These are phyloP conservation scores for Urosaurus nigricauda DNA, from an alignment of 2,797 vertebrate species.

Conservation along the genomic window DNA sequence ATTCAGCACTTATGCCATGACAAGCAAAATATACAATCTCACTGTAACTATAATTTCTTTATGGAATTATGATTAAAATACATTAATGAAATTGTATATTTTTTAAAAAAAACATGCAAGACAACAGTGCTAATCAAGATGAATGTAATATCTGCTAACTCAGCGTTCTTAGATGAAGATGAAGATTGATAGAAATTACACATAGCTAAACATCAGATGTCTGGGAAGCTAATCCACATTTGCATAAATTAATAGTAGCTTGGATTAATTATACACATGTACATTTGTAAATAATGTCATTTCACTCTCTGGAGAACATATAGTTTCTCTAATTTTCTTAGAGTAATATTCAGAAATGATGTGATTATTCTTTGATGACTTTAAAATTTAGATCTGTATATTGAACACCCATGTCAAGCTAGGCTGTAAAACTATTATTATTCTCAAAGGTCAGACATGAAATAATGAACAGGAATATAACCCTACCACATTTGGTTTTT, in stretches of 20 bases:
- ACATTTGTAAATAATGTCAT: slow-evolving; percentile 57
- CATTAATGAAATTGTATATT: background rate
- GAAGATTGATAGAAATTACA: slow-evolving; percentile 21
- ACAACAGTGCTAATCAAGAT: slow-evolving; percentile 30
- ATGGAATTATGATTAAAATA: background rate
- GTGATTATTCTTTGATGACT: slow-evolving; percentile 23
- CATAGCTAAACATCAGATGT: slow-evolving; percentile 47
- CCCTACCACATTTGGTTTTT: background rate
- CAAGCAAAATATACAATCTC: slow-evolving; percentile 3
- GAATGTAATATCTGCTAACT: slow-evolving; percentile 47
- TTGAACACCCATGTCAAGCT: slow-evolving; percentile 25
- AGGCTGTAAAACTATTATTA: slow-evolving; percentile 24
- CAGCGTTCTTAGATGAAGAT: slow-evolving; percentile 33
- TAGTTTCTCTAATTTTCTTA: slow-evolving; percentile 43
- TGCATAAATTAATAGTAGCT: slow-evolving; percentile 47
- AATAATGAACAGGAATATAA: background rate
- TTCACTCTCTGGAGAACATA: slow-evolving; percentile 40
- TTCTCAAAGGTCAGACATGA: background rate
- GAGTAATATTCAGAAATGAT: slow-evolving; percentile 22
- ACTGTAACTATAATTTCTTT: background rate
- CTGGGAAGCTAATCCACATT: slow-evolving; percentile 55
- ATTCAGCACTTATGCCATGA: background rate
- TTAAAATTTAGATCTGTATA: slow-evolving; percentile 32
- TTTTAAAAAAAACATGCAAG: background rate
- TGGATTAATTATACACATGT: slow-evolving; percentile 44